Conservation (phyloP, 2,888 invertebrate genomes). For the Troglohyphantes excavatus region DNA sequence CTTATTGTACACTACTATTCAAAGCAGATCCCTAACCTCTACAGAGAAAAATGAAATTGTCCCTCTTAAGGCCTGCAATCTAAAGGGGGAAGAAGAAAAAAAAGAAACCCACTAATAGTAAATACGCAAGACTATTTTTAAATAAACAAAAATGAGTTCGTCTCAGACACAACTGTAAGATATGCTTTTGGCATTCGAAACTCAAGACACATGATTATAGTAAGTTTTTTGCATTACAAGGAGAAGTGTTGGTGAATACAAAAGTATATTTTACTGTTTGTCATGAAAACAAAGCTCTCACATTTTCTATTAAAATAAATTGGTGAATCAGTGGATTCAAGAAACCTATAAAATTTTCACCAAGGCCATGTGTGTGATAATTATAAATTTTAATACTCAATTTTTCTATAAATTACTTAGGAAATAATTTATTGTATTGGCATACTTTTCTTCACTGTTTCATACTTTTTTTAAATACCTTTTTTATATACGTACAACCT, state of each 20-base stretch:
- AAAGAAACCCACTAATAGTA: conserved; percentile 42
- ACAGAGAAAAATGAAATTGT: conserved; percentile 52
- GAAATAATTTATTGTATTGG: too few relatives aligned
- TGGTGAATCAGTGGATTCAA: too few relatives aligned
- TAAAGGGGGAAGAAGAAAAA: conserved; percentile 29
- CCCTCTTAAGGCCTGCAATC: conserved; percentile 55
- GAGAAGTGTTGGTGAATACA: background rate
- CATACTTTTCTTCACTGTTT: too few relatives aligned
- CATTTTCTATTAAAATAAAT: conserved; percentile 1
- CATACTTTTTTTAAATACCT: too few relatives aligned
- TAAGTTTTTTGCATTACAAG: background rate
- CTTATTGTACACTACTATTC: conserved; percentile 42
- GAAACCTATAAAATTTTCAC: too few relatives aligned
- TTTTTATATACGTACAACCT: too few relatives aligned
- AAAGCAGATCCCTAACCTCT: conserved; percentile 63
- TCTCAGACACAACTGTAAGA: conserved; percentile 39
- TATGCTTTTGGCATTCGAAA: conserved; percentile 39
- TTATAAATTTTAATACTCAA: conserved; percentile 1
- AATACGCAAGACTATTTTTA: conserved; percentile 29
- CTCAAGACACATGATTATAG: conserved; percentile 14
- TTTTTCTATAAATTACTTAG: too few relatives aligned
- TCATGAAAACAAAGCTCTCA: conserved; percentile 22
- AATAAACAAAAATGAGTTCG: conserved; percentile 17
- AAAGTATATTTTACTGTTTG: conserved; percentile 53
- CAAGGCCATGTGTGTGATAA: background rate